Evolutionary conservation across 1,140 invertebrate species (phyloP).

Genomic region (Aphidius ervi): DNA sequence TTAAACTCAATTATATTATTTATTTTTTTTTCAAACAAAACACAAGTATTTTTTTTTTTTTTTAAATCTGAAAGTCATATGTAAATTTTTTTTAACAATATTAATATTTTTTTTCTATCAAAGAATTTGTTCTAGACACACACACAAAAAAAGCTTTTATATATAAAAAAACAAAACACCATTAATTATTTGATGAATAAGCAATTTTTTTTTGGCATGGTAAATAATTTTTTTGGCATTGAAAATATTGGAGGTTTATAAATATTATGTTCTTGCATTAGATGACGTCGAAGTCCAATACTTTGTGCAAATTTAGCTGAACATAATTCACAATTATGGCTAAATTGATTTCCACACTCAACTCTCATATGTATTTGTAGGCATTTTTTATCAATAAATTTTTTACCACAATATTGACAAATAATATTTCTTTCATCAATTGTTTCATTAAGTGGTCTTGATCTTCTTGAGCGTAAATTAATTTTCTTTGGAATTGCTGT

Average conservation of each 20-base stretch:
- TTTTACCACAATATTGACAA: slow-evolving; percentile 52
- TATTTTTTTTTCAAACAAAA: no score
- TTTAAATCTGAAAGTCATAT: no score
- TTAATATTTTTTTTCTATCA: background rate
- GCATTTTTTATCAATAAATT: slow-evolving; percentile 53
- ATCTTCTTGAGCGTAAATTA: slow-evolving; percentile 17
- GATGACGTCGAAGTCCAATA: slow-evolving; percentile 41
- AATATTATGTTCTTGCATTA: slow-evolving; percentile 40
- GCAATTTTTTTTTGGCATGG: slow-evolving; percentile 10
- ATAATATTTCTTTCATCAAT: slow-evolving; percentile 10
- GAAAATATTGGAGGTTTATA: slow-evolving; percentile 39
- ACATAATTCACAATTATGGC: slow-evolving; percentile 52
- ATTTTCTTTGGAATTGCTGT: background rate
- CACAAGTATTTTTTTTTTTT: no score
- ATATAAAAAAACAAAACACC: background rate
- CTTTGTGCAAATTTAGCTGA: slow-evolving; percentile 47
- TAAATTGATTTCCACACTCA: slow-evolving; percentile 53
- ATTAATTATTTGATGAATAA: background rate
- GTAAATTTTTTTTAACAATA: no score
- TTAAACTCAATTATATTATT: no score
- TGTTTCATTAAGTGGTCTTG: slow-evolving; percentile 24
- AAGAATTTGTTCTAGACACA: no score
- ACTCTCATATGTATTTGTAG: slow-evolving; percentile 53
- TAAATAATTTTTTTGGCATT: slow-evolving; percentile 32
- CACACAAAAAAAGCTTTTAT: background rate